These are phyloP conservation scores for Zapus hudsonius DNA, from an alignment of 2,113 vertebrate genomes.

Conservation along the genomic window DNA sequence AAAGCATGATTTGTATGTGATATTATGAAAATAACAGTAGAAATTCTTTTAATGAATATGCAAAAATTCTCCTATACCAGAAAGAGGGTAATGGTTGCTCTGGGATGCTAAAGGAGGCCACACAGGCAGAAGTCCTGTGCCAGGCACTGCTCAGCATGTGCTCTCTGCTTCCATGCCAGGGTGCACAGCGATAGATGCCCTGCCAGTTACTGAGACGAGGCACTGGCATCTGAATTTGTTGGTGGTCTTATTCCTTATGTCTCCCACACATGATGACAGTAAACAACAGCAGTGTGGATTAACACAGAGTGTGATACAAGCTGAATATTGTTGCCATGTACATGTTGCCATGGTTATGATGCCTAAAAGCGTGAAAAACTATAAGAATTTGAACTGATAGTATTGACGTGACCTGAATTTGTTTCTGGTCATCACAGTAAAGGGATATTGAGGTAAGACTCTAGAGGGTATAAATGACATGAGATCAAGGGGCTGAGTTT, in stretches of 20 bases:
- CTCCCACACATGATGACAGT: not conserved
- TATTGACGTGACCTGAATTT: not conserved
- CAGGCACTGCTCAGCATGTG: not conserved
- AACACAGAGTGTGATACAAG: not conserved
- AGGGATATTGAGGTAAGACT: not conserved
- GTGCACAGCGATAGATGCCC: not conserved
- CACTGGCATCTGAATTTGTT: not conserved
- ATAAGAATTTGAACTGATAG: not conserved
- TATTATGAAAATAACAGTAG: not conserved
- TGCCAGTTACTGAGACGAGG: not conserved
- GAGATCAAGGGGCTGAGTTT: constrained; percentile 13
- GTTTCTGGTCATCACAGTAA: constrained; percentile 12
- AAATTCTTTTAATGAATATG: not conserved
- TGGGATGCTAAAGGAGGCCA: not conserved
- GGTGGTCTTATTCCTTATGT: not conserved
- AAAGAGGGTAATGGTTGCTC: not conserved
- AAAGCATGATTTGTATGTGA: not conserved
- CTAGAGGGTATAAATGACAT: constrained; percentile 19
- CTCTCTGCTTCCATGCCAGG: not conserved
- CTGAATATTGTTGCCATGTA: not conserved
- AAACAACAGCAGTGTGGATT: not conserved
- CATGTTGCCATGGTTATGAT: not conserved
- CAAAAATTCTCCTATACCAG: not conserved
- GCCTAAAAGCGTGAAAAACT: not conserved
- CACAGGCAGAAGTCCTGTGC: too few relatives aligned